Conservation (phyloP, 2,113 vertebrate species). For the Cygnus atratus region DNA sequence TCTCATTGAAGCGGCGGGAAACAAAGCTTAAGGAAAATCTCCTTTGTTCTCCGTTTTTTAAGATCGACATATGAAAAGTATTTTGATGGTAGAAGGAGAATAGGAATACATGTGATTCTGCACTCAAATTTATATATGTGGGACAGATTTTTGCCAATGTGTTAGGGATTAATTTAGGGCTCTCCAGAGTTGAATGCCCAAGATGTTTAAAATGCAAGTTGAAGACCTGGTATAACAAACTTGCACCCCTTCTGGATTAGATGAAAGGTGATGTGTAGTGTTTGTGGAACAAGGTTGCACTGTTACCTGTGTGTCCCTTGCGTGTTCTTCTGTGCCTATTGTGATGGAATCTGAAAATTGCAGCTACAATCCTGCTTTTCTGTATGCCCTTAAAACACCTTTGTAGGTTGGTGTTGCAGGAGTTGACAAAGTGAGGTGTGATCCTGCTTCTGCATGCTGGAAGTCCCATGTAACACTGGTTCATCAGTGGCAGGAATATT, state of each 20-base stretch:
- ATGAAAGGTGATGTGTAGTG: neutral
- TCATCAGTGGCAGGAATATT: neutral
- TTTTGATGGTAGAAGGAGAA: neutral
- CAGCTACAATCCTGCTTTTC: neutral
- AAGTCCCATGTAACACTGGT: neutral
- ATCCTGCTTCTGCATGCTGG: neutral
- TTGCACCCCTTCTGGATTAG: neutral
- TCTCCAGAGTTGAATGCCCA: neutral
- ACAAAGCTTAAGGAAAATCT: neutral
- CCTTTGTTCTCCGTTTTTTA: neutral
- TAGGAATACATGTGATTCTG: neutral
- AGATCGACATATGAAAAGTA: neutral
- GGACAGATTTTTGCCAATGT: neutral
- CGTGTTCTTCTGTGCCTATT: neutral
- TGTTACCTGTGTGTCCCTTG: neutral
- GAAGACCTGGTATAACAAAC: neutral
- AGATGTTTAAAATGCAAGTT: neutral
- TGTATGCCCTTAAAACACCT: neutral
- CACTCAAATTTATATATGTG: neutral
- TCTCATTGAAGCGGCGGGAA: neutral
- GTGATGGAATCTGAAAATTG: neutral
- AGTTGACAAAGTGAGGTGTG: neutral
- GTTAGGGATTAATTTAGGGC: neutral
- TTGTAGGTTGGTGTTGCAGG: neutral
- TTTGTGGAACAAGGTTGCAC: neutral